phyloP scores from a whole-genome alignment of 2,113 vertebrate genomes.

The Corapipo altera region DNA sequence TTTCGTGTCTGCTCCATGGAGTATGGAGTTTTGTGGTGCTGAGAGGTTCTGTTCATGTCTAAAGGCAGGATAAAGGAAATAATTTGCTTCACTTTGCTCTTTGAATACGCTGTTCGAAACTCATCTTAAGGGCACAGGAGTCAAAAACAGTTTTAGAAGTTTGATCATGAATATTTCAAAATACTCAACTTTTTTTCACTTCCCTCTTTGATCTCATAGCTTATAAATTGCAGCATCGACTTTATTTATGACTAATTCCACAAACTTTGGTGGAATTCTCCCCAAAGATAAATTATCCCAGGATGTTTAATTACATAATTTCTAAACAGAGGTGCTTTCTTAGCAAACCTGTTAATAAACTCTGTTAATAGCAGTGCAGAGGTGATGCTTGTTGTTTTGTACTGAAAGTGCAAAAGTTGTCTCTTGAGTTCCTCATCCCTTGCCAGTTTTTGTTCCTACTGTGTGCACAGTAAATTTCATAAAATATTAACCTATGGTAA shows the following conservation, averaged over 20 bases:
- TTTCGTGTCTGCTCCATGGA: background rate
- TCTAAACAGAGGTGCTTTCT: background rate
- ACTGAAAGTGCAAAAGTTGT: background rate
- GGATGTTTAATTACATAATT: background rate
- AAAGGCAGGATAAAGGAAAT: background rate
- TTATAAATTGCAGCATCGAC: background rate
- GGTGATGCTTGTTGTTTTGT: background rate
- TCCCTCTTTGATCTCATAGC: background rate
- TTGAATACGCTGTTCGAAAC: background rate
- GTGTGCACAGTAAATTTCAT: conserved; percentile 42
- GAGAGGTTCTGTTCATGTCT: background rate
- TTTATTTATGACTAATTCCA: background rate
- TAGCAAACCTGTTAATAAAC: background rate
- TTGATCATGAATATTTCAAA: background rate
- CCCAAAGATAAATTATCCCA: background rate
- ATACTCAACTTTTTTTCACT: background rate
- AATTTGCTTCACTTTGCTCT: background rate
- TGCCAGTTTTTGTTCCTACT: conserved; percentile 16
- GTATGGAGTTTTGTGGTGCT: background rate
- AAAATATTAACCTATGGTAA: conserved; percentile 67
- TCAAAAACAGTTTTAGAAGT: background rate
- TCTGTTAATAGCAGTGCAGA: background rate
- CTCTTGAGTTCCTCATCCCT: background rate
- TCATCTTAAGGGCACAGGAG: background rate
- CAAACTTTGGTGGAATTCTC: background rate